A percentile compares a stretch with the other conserved stretches of the same genome.
Conservation (phyloP, 2,797 vertebrate genomes). For the Hafferia zeledoni region DNA sequence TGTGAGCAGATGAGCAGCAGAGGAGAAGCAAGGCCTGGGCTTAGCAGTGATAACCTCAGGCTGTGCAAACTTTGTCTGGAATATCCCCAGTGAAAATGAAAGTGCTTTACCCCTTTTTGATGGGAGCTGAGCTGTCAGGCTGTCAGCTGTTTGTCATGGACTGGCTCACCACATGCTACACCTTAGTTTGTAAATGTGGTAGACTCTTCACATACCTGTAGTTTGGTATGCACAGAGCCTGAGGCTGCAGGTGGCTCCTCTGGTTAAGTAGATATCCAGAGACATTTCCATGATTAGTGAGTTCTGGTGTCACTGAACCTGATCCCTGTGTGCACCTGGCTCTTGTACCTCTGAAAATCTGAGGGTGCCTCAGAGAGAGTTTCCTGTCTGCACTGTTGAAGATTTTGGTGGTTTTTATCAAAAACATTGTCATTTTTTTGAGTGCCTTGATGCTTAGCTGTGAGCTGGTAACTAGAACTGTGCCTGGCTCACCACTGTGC, state of each 20-base stretch:
- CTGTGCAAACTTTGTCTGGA: not conserved
- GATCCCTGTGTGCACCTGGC: not conserved
- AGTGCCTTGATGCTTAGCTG: not conserved
- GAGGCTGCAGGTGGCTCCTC: not conserved
- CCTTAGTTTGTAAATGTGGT: not conserved
- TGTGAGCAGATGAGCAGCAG: not conserved
- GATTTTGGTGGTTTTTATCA: not conserved
- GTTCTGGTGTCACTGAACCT: not conserved
- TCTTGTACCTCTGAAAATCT: not conserved
- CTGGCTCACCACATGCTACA: not conserved
- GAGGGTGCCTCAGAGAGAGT: not conserved
- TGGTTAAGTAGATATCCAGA: not conserved
- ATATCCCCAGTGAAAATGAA: not conserved
- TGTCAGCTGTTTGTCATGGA: not conserved
- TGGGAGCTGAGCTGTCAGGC: not conserved
- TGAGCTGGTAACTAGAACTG: not conserved
- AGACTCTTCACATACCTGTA: not conserved
- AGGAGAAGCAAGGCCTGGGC: not conserved
- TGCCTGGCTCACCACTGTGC: not conserved
- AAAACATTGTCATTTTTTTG: not conserved
- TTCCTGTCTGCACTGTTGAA: not conserved
- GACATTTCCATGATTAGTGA: not conserved
- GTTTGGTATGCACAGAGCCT: not conserved
- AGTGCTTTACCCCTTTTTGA: not conserved
- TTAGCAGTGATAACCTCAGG: not conserved